Conservation (phyloP, 2,113 vertebrate genomes). For the Phocoena sinus region DNA sequence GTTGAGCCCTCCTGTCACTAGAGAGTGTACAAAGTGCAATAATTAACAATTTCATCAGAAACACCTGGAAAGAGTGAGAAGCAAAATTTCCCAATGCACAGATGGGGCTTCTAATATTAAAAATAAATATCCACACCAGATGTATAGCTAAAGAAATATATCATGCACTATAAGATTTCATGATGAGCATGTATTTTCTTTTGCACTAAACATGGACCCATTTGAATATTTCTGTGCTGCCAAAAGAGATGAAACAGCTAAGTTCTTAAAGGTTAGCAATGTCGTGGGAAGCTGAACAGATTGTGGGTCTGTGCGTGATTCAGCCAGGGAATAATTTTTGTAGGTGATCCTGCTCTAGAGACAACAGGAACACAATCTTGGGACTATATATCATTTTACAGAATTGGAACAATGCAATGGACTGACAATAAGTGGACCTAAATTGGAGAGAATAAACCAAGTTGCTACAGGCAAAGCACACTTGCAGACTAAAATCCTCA, state of each 20-base stretch:
- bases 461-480: constrained; percentile 48
- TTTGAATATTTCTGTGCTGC: neutral
- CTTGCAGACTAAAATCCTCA: constrained; percentile 38
- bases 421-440: neutral
- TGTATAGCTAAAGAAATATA: neutral
- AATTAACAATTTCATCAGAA: neutral
- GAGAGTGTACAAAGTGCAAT: neutral
- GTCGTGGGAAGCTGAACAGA: neutral
- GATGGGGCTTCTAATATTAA: neutral
- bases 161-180: neutral
- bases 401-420: constrained; percentile 14
- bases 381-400: neutral
- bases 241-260: neutral
- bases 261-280: neutral
- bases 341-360: neutral
- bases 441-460: constrained; percentile 30
- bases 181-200: neutral
- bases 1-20: fast-evolving
- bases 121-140: neutral
- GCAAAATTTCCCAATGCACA: neutral
- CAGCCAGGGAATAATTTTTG: neutral
- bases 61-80: neutral
- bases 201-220: neutral
- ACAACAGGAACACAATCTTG: neutral
- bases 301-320: neutral